Evolutionary conservation across 2,888 invertebrate genomes (phyloP).

Genomic region (Leucophenga montana): DNA sequence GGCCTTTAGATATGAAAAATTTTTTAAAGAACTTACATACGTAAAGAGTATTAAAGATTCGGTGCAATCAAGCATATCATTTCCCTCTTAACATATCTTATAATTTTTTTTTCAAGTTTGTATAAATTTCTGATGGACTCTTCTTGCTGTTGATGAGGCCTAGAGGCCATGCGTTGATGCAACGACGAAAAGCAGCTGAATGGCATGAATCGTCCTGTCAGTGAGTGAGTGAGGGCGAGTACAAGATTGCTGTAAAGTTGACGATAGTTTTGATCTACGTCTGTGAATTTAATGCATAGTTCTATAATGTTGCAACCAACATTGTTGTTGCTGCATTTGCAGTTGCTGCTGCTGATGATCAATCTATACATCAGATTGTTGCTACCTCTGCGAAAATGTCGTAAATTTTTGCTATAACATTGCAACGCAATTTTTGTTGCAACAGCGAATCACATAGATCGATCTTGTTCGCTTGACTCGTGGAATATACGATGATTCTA

Average conservation of each 20-base stretch:
- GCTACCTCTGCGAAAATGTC: too few species aligned
- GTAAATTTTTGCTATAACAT: background rate
- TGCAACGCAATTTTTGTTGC: background rate
- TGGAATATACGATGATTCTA: background rate
- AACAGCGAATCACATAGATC: constrained; percentile 9
- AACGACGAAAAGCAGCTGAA: constrained; percentile 16
- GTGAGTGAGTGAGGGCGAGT: constrained; percentile 20
- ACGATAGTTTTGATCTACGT: constrained; percentile 60
- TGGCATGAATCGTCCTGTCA: background rate
- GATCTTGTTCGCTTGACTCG: background rate
- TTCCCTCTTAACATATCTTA: too few species aligned
- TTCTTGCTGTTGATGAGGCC: constrained; percentile 34
- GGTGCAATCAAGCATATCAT: too few species aligned
- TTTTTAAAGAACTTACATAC: too few species aligned
- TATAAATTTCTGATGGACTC: constrained; percentile 38
- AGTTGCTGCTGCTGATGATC: constrained; percentile 3
- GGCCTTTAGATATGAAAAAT: too few species aligned
- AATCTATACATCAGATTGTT: background rate
- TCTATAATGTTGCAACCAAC: background rate
- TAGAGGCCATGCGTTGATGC: constrained; percentile 24
- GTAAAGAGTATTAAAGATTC: too few species aligned
- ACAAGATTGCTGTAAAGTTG: constrained; percentile 51
- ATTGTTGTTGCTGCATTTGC: background rate
- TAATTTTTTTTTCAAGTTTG: background rate
- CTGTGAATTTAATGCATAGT: background rate